Percentiles rank a stretch among this genome's conserved stretches.
Evolutionary conservation across 2,113 vertebrate species (phyloP).

Genomic region (Geococcyx californianus): DNA sequence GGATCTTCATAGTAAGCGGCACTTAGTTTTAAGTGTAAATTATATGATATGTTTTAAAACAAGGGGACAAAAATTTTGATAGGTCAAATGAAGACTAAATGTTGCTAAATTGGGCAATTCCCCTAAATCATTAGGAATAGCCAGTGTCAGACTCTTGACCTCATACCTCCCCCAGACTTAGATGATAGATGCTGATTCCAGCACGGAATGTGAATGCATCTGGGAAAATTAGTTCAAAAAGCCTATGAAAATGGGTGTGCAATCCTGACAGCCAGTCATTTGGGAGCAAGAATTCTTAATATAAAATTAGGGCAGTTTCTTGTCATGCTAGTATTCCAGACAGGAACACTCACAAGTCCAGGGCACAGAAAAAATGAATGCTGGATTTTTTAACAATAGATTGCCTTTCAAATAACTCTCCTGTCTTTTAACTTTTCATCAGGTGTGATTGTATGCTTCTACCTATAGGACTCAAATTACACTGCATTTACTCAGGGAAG

Average conservation of each 20-base stretch:
- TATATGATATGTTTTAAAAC: neutral
- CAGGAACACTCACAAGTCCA: neutral
- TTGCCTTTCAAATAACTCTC: neutral
- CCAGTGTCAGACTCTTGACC: neutral
- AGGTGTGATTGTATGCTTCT: neutral
- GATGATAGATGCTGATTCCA: neutral
- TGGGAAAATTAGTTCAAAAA: neutral
- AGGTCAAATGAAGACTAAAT: neutral
- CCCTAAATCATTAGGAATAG: neutral
- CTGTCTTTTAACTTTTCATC: neutral
- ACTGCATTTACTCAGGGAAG: neutral
- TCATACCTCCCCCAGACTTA: neutral
- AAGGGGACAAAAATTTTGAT: neutral
- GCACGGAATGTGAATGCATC: neutral
- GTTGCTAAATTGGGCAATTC: neutral
- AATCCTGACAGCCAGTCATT: neutral
- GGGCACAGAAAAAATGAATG: neutral
- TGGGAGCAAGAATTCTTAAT: neutral
- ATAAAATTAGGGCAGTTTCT: neutral
- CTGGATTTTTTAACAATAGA: neutral
- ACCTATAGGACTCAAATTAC: neutral
- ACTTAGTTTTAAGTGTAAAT: neutral
- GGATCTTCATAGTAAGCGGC: neutral
- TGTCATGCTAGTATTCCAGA: neutral
- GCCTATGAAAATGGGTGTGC: neutral